phyloP scores from a whole-genome alignment of 92 coral and sea anemone genomes.

The Umimayanthus kanabou region DNA sequence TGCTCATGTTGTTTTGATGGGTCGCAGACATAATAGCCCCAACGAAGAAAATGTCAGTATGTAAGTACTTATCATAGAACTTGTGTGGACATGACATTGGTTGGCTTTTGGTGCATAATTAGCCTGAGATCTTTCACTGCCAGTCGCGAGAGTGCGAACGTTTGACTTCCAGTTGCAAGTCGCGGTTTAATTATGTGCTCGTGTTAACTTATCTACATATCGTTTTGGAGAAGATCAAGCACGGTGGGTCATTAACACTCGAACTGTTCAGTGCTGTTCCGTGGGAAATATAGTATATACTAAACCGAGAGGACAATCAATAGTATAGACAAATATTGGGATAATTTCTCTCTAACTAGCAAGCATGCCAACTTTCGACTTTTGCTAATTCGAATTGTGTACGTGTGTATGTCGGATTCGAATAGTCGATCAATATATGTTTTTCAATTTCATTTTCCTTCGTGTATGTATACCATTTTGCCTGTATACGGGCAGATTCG shows the following conservation, averaged over 20 bases:
- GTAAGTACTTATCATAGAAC: not conserved
- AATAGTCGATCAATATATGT: constrained; percentile 19
- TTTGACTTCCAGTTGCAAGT: not conserved
- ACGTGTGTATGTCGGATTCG: not conserved
- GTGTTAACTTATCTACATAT: not conserved
- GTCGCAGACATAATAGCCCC: not conserved
- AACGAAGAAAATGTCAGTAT: constrained; percentile 2
- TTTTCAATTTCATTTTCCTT: not conserved
- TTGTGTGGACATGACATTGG: constrained; percentile 8
- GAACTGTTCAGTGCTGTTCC: not conserved
- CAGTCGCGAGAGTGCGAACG: not conserved
- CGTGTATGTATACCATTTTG: not conserved
- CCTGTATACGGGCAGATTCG: constrained; percentile 6
- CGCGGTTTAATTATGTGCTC: constrained; percentile 16
- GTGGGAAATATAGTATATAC: not conserved
- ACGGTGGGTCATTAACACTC: constrained; percentile 4
- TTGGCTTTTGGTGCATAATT: not conserved
- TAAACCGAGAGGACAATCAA: not conserved
- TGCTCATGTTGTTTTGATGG: constrained; percentile 3
- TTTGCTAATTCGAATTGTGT: not conserved
- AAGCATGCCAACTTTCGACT: not conserved
- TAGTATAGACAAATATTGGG: not conserved
- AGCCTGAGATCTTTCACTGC: not conserved
- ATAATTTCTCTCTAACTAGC: not conserved
- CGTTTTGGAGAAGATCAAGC: constrained; percentile 7